A percentile compares a stretch with the other conserved stretches of the same genome.
These are phyloP conservation scores for Eretmocerus hayati DNA, from an alignment of 2,888 invertebrate genomes.

Conservation along the genomic window DNA sequence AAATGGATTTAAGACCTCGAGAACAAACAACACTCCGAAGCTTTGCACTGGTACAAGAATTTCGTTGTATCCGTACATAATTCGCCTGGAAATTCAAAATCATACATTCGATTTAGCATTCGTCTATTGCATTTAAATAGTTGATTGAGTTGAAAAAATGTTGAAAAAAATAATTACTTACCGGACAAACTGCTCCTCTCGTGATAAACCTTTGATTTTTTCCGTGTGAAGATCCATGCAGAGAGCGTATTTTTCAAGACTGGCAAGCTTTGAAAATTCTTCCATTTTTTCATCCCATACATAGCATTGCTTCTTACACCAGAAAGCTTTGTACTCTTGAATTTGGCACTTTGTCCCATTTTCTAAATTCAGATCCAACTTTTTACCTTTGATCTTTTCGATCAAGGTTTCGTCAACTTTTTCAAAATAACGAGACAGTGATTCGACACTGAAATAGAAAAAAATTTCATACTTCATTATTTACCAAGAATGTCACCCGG, in stretches of 20 bases:
- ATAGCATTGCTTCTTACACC: slow-evolving; percentile 52
- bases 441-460: slow-evolving; percentile 6
- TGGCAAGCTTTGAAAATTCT: slow-evolving; percentile 47
- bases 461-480: no score
- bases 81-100: slow-evolving; percentile 53
- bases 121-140: background rate
- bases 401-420: slow-evolving; percentile 26
- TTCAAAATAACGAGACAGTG: background rate
- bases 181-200: slow-evolving; percentile 60
- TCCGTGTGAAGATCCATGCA: slow-evolving; percentile 43
- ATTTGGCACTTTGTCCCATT: slow-evolving; percentile 40
- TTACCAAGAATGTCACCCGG: no score
- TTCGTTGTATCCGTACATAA: slow-evolving; percentile 64
- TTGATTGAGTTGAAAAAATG: no score
- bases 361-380: slow-evolving; percentile 36
- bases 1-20: slow-evolving; percentile 80
- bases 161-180: no score
- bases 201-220: slow-evolving; percentile 51
- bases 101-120: background rate
- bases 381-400: slow-evolving; percentile 26
- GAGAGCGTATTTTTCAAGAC: slow-evolving; percentile 45
- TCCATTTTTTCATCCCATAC: slow-evolving; percentile 49
- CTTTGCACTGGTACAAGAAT: slow-evolving; percentile 67
- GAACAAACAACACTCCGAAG: slow-evolving; percentile 59
- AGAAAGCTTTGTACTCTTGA: slow-evolving; percentile 44